Evolutionary conservation across 1,140 invertebrate species (phyloP).

Genomic region (Triops cancriformis): DNA sequence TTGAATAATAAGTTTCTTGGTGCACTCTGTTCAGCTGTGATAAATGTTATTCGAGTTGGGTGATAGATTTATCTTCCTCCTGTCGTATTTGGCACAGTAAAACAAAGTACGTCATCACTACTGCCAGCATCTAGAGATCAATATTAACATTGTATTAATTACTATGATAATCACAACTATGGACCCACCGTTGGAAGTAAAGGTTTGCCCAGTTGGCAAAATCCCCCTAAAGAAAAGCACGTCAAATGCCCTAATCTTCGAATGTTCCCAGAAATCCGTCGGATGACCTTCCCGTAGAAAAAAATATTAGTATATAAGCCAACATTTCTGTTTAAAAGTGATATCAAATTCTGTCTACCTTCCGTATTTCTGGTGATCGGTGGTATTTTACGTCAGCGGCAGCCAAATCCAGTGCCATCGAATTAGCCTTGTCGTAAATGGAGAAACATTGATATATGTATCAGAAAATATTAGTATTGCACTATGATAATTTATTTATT

Average conservation of each 20-base stretch:
- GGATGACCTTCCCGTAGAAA: background rate
- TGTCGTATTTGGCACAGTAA: background rate
- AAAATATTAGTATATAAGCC: background rate
- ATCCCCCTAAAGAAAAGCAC: background rate
- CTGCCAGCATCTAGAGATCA: background rate
- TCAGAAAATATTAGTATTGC: no score
- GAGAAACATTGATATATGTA: no score
- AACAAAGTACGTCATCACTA: background rate
- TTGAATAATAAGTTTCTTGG: no score
- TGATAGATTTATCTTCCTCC: background rate
- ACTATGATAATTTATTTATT: no score
- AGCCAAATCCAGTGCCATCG: background rate
- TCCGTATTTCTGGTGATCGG: background rate
- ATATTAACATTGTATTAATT: background rate
- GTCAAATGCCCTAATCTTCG: background rate
- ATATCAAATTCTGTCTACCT: background rate
- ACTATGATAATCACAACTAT: background rate
- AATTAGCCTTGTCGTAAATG: background rate
- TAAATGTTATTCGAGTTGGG: no score
- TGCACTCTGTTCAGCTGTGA: no score
- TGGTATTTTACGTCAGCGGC: background rate
- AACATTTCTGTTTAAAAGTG: no score
- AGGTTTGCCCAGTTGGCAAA: background rate
- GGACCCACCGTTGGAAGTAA: background rate
- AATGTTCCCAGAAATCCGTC: background rate